Percentiles rank a stretch among this genome's conserved stretches.
phyloP scores from a whole-genome alignment of 1,140 invertebrate genomes.

The Ceratina calcarata region DNA sequence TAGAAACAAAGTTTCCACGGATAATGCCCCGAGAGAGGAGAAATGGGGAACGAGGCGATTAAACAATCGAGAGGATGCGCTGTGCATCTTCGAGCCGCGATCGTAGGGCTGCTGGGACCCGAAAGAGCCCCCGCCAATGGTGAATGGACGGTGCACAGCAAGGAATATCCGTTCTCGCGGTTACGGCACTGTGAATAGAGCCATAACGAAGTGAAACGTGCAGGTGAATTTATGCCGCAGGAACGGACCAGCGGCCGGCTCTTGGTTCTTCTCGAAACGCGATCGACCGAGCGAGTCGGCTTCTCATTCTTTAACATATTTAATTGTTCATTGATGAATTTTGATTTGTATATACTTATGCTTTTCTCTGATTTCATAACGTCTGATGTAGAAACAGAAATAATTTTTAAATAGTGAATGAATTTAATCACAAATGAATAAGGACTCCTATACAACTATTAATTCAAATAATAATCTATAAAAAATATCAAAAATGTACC shows the following conservation, averaged over 20 bases:
- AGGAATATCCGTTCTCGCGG: constrained; percentile 66
- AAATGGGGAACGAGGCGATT: constrained; percentile 18
- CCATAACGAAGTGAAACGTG: constrained; percentile 74
- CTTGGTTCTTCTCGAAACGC: neutral
- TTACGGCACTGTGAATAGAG: constrained; percentile 75
- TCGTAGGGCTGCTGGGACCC: constrained; percentile 11
- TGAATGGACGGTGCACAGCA: constrained; percentile 64
- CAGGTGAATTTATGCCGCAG: constrained; percentile 75
- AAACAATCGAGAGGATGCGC: constrained; percentile 51
- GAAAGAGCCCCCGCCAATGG: constrained; percentile 44
- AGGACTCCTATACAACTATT: too few relatives aligned
- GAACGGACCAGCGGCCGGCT: constrained; percentile 59
- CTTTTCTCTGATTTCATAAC: too few relatives aligned
- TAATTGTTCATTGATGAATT: neutral
- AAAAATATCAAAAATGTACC: too few relatives aligned
- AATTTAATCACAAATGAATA: too few relatives aligned
- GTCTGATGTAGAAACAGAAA: neutral
- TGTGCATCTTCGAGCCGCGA: constrained; percentile 46
- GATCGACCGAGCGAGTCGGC: neutral
- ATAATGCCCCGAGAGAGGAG: neutral
- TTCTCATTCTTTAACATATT: neutral
- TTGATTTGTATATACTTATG: neutral
- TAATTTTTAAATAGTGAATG: too few relatives aligned
- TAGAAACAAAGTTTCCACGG: constrained; percentile 36
- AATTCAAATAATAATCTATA: too few relatives aligned